Base-by-base conservation (phyloP, 2,888 invertebrate species). In the Epirrhoe alternata region DNA sequence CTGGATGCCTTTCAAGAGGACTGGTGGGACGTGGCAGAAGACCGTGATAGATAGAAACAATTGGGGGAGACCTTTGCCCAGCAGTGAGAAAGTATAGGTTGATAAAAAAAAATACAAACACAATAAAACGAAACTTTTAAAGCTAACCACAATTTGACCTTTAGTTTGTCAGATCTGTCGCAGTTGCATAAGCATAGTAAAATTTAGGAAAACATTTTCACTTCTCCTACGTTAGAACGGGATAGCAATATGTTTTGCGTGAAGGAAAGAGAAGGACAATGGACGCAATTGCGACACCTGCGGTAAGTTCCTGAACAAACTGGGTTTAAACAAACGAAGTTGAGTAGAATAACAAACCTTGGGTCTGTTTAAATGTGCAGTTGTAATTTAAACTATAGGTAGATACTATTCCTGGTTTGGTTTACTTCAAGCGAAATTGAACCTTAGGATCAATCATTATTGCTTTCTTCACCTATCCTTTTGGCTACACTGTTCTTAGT, bases 281-380 rank as follows among this genome's bases (percentile, higher is more conserved):
- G 42, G 53, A 57, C 45, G 45, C 35, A 14, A 68, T 63, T 68
- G 69, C 67, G 67, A 66, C 74, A 74, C 71, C 68, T 74, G 73
- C 68, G 66, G 69, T 74, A 61, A 61, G 66, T 68, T 67, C 57
- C 66, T 59, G 63, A 70, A 60, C 73, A 62, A 74, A 71, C 72
- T 68, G 64, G 65, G 68, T 68, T 71, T 72, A 56, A 69, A 65
- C 65, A 61, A 62, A 57, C 66, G 50, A 56, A 66, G 66, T 65
- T 65, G 57, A 54, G 52, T 54, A 24, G 56, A 55, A 69, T 61
- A 62, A 56, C 70, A 61, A 70, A 67, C 54, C 30, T 38, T n/a
- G 14, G 54, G 54, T 69, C 14, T 47, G 47, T 47, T 38, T 24
- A 17, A 45, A 33, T 54, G 24, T 58, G 57, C 57, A 64, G 38